Conservation (phyloP, 2,797 vertebrate genomes). For the Sebastes vulpes region DNA sequence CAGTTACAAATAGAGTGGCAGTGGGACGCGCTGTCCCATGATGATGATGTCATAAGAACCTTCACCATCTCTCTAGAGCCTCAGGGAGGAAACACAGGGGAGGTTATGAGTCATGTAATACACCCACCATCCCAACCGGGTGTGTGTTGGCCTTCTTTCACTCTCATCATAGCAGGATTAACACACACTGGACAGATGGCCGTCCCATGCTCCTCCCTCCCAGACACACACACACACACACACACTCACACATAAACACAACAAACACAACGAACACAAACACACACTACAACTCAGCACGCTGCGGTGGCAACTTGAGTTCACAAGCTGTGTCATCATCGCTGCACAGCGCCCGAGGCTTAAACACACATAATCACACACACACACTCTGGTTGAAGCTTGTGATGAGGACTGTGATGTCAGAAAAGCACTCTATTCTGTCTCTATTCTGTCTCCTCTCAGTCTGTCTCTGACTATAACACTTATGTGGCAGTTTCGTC, state of each 20-base stretch:
- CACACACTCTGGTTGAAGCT: background rate
- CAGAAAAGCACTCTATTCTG: background rate
- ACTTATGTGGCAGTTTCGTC: no score
- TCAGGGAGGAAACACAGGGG: conserved; percentile 23
- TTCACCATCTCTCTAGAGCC: background rate
- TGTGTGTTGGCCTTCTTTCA: conserved; percentile 44
- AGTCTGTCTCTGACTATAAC: background rate
- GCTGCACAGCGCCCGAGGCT: conserved; percentile 42
- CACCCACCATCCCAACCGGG: conserved; percentile 24
- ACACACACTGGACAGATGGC: conserved; percentile 78
- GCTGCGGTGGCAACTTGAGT: conserved; percentile 49
- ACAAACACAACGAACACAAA: conserved; percentile 4
- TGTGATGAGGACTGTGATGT: background rate
- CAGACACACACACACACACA: conserved; percentile 12
- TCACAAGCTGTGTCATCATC: conserved; percentile 67
- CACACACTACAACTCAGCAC: conserved; percentile 16
- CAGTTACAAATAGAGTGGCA: background rate
- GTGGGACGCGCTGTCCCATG: background rate
- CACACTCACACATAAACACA: background rate
- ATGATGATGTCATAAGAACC: background rate
- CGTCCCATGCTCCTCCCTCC: conserved; percentile 45
- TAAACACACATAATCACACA: conserved; percentile 45
- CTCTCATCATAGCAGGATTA: conserved; percentile 76
- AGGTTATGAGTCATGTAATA: conserved; percentile 53
- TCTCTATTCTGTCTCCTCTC: background rate